These are phyloP conservation scores for Drosophila rhopaloa DNA, from an alignment of 1,140 invertebrate species.

Conservation along the genomic window DNA sequence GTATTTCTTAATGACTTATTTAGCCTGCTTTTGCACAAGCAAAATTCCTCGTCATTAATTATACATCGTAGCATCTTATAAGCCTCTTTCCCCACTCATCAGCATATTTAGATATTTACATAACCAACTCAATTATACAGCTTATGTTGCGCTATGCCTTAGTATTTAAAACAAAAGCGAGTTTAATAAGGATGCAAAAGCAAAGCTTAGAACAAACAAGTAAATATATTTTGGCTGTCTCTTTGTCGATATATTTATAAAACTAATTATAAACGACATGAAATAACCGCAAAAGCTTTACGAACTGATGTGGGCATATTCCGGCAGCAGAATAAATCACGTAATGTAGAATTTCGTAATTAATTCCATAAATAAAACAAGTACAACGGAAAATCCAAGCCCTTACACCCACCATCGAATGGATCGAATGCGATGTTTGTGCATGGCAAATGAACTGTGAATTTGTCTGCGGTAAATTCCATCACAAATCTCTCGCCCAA, in stretches of 20 bases:
- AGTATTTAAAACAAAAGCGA: neutral
- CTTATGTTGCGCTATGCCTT: conserved; percentile 3
- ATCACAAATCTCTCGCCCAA: conserved; percentile 22
- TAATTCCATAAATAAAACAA: conserved; percentile 54
- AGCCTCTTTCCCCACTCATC: neutral
- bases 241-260: conserved; percentile 10
- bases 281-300: conserved; percentile 1
- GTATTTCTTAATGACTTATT: conserved; percentile 5
- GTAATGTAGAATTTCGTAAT: conserved; percentile 46
- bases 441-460: conserved; percentile 56
- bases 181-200: conserved; percentile 1
- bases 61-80: conserved; percentile 1
- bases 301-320: conserved; percentile 7
- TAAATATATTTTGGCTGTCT: conserved; percentile 1
- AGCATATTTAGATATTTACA: conserved; percentile 36
- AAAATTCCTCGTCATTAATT: conserved; percentile 28
- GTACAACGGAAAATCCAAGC: conserved; percentile 4
- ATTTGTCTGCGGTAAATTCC: conserved; percentile 50
- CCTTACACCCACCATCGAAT: neutral
- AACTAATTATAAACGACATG: conserved; percentile 36
- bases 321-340: conserved; percentile 34
- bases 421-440: conserved; percentile 11
- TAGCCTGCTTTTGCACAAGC: conserved; percentile 5
- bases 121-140: conserved; percentile 21
- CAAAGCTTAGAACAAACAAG: neutral